phyloP scores from a whole-genome alignment of 2,797 vertebrate species.

The Syngnathus acus region DNA sequence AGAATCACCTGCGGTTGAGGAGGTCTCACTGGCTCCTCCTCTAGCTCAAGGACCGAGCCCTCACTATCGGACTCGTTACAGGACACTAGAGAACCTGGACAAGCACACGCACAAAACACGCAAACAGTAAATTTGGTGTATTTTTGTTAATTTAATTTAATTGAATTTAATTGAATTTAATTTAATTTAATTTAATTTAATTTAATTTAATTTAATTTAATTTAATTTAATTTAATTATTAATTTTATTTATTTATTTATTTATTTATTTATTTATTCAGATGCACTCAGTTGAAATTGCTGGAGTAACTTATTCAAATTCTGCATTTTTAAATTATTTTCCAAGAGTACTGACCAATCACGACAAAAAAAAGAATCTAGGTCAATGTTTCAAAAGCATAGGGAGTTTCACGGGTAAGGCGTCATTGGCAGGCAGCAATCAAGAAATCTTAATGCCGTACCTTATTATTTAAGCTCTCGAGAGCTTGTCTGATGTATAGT shows the following conservation, averaged over 20 bases:
- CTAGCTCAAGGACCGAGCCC: constrained; percentile 82
- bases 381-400: not conserved
- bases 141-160: not conserved
- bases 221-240: no score
- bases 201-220: no score
- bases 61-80: constrained; percentile 88
- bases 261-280: not conserved
- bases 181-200: no score
- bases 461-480: not conserved
- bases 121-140: not conserved
- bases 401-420: not conserved
- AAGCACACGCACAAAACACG: constrained; percentile 11
- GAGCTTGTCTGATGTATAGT: not conserved
- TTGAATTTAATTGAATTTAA: no score
- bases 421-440: not conserved
- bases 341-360: not conserved
- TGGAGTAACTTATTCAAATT: not conserved
- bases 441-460: not conserved
- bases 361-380: not conserved
- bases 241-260: no score
- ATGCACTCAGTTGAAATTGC: not conserved
- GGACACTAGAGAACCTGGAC: constrained; percentile 59
- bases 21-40: constrained; percentile 75
- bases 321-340: not conserved
- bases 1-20: constrained; percentile 74